Evolutionary conservation across 2,888 invertebrate species (phyloP).

Genomic region (Anthrax anthrax): DNA sequence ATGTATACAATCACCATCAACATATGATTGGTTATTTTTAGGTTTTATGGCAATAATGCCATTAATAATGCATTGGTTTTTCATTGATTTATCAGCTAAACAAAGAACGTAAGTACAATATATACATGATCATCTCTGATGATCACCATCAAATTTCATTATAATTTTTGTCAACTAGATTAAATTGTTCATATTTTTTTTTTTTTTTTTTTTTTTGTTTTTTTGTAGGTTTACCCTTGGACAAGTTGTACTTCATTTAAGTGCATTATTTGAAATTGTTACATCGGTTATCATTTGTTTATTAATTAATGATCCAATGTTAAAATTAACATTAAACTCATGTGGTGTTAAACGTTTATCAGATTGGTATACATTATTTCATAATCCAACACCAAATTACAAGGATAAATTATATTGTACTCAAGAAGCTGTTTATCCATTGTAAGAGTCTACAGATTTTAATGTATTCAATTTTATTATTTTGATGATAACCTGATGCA

Average conservation of each 20-base stretch:
- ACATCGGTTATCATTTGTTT: conserved; percentile 63
- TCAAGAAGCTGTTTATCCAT: conserved; percentile 93
- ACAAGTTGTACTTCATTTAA: conserved; percentile 60
- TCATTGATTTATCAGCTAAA: conserved; percentile 71
- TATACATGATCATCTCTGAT: background rate
- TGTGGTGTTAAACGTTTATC: conserved; percentile 68
- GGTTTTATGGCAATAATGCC: conserved; percentile 87
- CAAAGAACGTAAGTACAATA: conserved; percentile 44
- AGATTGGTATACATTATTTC: conserved; percentile 93
- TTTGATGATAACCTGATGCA: too few relatives aligned
- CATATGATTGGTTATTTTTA: conserved; percentile 89
- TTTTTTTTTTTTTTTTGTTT: conserved; percentile 1
- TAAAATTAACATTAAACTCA: conserved; percentile 57
- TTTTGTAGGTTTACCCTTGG: conserved; percentile 52
- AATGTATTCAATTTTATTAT: too few relatives aligned
- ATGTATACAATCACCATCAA: conserved; percentile 58
- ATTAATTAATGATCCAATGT: conserved; percentile 67
- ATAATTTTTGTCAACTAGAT: too few relatives aligned
- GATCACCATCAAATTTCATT: too few relatives aligned
- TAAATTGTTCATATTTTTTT: too few relatives aligned
- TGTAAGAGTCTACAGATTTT: conserved; percentile 47
- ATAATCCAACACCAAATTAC: conserved; percentile 90
- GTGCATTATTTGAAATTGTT: conserved; percentile 69
- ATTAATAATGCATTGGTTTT: conserved; percentile 80
- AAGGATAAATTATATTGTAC: conserved; percentile 81